phyloP scores from a whole-genome alignment of 2,888 invertebrate genomes.

The Hermaeophaga mercurialis region DNA sequence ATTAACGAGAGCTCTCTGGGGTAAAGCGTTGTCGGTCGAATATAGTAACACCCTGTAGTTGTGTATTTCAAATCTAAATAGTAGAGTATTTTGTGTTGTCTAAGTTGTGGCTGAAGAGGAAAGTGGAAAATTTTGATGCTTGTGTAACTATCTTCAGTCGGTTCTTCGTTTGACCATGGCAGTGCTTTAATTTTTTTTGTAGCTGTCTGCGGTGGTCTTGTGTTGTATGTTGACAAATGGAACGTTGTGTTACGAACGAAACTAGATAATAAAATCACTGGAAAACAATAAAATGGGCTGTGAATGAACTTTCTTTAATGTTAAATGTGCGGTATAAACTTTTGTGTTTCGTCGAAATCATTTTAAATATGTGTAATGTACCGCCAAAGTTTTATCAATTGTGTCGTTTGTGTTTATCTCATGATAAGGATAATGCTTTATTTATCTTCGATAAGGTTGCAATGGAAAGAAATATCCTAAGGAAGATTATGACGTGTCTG shows the following conservation, averaged over 20 bases:
- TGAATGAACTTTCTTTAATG: constrained; percentile 51
- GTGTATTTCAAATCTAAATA: no score
- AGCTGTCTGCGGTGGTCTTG: constrained; percentile 2
- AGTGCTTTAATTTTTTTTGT: constrained; percentile 57
- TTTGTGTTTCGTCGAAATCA: constrained; percentile 54
- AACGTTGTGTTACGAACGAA: constrained; percentile 49
- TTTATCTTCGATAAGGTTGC: constrained; percentile 79
- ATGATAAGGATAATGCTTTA: constrained; percentile 66
- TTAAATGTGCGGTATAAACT: constrained; percentile 54
- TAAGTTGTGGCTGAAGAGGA: no score
- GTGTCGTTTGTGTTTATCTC: constrained; percentile 91
- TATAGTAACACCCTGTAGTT: no score
- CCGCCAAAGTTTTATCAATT: constrained; percentile 92
- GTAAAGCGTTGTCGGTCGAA: no score
- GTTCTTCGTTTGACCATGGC: constrained; percentile 51
- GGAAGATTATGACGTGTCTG: constrained; percentile 76
- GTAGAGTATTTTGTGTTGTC: no score
- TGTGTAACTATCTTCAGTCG: constrained; percentile 10
- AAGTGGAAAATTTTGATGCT: no score
- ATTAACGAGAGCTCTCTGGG: no score
- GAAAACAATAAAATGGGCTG: constrained; percentile 55
- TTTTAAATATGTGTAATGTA: constrained; percentile 81
- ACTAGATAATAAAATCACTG: constrained; percentile 36
- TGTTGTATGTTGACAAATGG: constrained; percentile 46
- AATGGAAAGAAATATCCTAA: constrained; percentile 64